Percentiles rank a stretch among this genome's conserved stretches.
phyloP scores from a whole-genome alignment of 2,888 invertebrate genomes.

The Meteorus cinctellus region DNA sequence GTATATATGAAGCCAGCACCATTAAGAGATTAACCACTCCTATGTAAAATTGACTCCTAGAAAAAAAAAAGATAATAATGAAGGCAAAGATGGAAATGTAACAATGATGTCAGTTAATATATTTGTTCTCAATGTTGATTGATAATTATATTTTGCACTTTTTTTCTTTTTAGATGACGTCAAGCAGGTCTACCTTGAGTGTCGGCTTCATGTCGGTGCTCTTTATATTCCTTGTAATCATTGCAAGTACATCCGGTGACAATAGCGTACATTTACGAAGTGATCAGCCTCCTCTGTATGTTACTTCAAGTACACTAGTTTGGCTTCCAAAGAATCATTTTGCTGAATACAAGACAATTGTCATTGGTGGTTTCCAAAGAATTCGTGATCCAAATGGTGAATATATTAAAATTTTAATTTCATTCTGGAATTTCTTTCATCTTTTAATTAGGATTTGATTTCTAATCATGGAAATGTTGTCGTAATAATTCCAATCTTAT shows the following conservation, averaged over 20 bases:
- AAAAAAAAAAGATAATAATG: not conserved
- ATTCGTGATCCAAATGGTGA: constrained; percentile 53
- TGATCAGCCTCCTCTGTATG: constrained; percentile 76
- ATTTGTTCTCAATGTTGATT: not conserved
- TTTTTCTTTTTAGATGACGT: constrained; percentile 46
- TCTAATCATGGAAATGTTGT: not conserved
- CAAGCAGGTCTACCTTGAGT: constrained; percentile 18
- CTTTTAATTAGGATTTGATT: not conserved
- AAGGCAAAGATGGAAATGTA: not conserved
- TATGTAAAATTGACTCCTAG: not conserved
- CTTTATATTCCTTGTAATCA: constrained; percentile 4
- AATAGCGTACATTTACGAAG: constrained; percentile 70
- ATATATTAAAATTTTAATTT: constrained; percentile 28
- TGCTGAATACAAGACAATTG: constrained; percentile 73
- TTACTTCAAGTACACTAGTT: constrained; percentile 86
- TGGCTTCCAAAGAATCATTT: constrained; percentile 81
- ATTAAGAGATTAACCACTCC: not conserved
- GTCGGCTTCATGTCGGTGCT: not conserved
- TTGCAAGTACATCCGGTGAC: constrained; percentile 57
- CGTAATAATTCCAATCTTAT: not conserved
- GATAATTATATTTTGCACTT: not conserved
- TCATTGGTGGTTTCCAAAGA: constrained; percentile 76
- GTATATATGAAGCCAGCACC: not conserved
- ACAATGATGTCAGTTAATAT: not conserved
- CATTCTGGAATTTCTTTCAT: not conserved